Conservation (phyloP, 37 sponge, comb jelly and placozoan species). For the Chondrilla cf. caribensis region DNA sequence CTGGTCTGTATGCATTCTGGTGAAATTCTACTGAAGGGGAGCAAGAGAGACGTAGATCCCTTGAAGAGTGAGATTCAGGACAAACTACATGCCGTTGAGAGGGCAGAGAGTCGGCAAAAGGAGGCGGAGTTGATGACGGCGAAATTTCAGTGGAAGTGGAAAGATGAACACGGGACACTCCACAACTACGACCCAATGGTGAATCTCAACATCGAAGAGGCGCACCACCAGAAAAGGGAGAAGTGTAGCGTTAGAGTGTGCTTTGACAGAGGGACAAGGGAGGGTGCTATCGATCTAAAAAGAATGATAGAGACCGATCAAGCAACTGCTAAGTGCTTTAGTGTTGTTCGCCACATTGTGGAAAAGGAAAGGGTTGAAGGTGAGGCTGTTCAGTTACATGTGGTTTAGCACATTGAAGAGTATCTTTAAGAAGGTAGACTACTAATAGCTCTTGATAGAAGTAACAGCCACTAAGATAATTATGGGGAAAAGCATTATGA, state of each 20-base stretch:
- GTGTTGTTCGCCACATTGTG: too few relatives aligned
- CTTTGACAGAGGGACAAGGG: not conserved
- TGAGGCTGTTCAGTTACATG: too few relatives aligned
- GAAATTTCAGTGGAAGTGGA: constrained; percentile 24
- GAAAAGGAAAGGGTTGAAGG: too few relatives aligned
- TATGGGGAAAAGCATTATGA: too few relatives aligned
- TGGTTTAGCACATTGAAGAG: too few relatives aligned
- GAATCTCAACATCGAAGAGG: constrained; percentile 11
- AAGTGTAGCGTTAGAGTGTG: not conserved
- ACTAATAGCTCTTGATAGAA: too few relatives aligned
- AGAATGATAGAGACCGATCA: not conserved
- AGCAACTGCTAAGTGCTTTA: not conserved
- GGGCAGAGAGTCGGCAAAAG: not conserved
- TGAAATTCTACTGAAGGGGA: not conserved
- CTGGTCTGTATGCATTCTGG: too few relatives aligned
- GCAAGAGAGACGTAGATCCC: not conserved
- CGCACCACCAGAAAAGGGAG: not conserved
- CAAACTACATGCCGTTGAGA: not conserved
- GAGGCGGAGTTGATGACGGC: constrained; percentile 9
- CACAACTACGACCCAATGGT: not conserved
- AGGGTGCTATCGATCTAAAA: not conserved
- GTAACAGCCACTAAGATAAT: too few relatives aligned
- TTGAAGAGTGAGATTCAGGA: not conserved
- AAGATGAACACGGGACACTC: not conserved
- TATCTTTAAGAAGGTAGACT: too few relatives aligned